phyloP scores from a whole-genome alignment of 2,113 vertebrate species.

The Epinephelus fuscoguttatus region DNA sequence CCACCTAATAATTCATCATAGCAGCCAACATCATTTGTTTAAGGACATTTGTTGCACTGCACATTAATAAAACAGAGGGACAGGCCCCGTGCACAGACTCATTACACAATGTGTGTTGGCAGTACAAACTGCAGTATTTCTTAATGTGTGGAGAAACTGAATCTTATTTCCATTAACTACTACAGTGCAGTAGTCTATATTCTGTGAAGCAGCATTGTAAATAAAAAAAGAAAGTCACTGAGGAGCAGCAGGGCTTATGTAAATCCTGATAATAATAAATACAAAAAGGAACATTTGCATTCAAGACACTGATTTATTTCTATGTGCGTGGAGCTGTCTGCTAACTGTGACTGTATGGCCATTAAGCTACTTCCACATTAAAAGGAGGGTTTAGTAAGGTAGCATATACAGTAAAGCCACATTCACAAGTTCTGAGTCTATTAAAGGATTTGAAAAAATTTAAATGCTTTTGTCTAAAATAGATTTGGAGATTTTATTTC shows the following conservation, averaged over 20 bases:
- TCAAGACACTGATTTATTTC: neutral
- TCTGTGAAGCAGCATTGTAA: neutral
- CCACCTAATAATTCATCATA: slow-evolving; percentile 24
- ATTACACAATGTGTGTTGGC: neutral
- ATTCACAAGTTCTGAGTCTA: neutral
- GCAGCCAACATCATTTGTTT: slow-evolving; percentile 12
- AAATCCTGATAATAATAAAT: neutral
- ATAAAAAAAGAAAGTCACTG: neutral
- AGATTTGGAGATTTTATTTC: no score
- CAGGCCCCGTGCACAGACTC: neutral
- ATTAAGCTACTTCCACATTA: neutral
- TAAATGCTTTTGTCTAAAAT: no score
- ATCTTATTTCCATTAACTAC: neutral
- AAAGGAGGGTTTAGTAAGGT: neutral
- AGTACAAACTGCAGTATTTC: neutral
- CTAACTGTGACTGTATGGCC: neutral
- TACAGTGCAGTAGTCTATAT: neutral
- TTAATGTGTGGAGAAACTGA: neutral
- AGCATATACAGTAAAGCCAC: neutral
- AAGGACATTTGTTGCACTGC: slow-evolving; percentile 12
- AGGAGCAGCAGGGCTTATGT: neutral
- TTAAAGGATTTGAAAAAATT: no score
- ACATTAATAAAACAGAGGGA: slow-evolving; percentile 20
- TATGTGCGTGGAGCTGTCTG: neutral
- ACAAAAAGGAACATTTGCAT: neutral